A percentile compares a stretch with the other conserved stretches of the same genome.
Evolutionary conservation across 2,888 invertebrate genomes (phyloP).

Genomic region (Parnassius apollo): DNA sequence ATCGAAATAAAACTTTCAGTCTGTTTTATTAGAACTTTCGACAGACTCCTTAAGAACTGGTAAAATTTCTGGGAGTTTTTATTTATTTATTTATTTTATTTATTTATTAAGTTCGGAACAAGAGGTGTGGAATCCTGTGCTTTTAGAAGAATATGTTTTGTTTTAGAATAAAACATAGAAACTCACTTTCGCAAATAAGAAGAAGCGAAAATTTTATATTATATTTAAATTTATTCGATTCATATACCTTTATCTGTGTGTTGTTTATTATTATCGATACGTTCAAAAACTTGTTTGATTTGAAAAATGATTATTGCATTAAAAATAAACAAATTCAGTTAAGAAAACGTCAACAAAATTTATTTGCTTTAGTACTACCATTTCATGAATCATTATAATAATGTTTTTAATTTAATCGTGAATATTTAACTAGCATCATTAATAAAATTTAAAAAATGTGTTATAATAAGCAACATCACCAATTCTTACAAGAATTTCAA

Average conservation of each 20-base stretch:
- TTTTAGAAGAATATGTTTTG: constrained; percentile 16
- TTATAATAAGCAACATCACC: neutral
- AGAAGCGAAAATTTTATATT: constrained; percentile 6
- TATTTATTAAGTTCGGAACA: constrained; percentile 42
- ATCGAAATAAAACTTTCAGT: constrained; percentile 68
- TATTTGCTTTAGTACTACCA: too few relatives aligned
- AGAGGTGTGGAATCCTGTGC: constrained; percentile 19
- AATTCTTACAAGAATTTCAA: constrained; percentile 23
- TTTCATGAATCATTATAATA: too few relatives aligned
- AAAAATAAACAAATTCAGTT: too few relatives aligned
- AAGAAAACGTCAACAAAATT: too few relatives aligned
- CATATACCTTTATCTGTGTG: neutral
- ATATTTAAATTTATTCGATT: neutral
- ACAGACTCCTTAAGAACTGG: constrained; percentile 67
- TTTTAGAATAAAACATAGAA: constrained; percentile 15
- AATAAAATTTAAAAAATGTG: too few relatives aligned
- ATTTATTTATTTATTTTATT: too few relatives aligned
- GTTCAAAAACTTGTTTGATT: neutral
- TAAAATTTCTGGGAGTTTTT: constrained; percentile 38
- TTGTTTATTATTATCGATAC: neutral
- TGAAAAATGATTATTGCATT: too few relatives aligned
- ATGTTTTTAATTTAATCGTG: too few relatives aligned
- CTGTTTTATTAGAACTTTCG: constrained; percentile 64
- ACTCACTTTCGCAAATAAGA: constrained; percentile 7
- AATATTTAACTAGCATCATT: too few relatives aligned